Conservation (phyloP, 35 echinoderm and acorn worm genomes). For the Apostichopus parvimensis region DNA sequence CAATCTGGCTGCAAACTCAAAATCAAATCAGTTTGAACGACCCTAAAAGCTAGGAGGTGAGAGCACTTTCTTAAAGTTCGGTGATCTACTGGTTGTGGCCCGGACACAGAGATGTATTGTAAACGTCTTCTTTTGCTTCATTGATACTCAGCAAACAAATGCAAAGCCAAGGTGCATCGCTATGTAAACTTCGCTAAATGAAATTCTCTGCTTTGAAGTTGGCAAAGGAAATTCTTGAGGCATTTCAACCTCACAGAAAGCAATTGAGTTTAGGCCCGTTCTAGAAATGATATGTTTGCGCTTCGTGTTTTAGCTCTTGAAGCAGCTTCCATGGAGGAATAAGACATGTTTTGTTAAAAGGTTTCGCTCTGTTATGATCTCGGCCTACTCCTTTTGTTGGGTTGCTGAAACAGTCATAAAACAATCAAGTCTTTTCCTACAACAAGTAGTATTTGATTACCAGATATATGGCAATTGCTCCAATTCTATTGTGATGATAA, state of each 20-base stretch:
- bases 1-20: too few species aligned
- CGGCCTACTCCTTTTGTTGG: too few species aligned
- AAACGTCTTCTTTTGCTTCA: not conserved
- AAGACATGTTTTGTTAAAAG: too few species aligned
- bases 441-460: too few species aligned
- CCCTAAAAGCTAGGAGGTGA: not conserved
- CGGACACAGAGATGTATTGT: not conserved
- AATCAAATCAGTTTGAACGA: too few species aligned
- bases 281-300: not conserved
- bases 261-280: not conserved
- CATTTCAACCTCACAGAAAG: not conserved
- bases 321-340: too few species aligned
- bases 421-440: too few species aligned
- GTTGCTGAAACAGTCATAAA: too few species aligned
- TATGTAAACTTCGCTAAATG: not conserved
- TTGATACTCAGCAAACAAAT: not conserved
- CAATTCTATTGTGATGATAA: too few species aligned
- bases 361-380: too few species aligned
- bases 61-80: slow-evolving; percentile 3
- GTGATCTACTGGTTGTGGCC: not conserved
- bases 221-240: not conserved
- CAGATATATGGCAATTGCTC: too few species aligned
- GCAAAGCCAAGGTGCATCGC: not conserved
- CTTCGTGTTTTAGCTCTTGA: not conserved
- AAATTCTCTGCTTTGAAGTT: not conserved